phyloP scores from a whole-genome alignment of 2,888 invertebrate genomes.

The Drosophila setosimentum region DNA sequence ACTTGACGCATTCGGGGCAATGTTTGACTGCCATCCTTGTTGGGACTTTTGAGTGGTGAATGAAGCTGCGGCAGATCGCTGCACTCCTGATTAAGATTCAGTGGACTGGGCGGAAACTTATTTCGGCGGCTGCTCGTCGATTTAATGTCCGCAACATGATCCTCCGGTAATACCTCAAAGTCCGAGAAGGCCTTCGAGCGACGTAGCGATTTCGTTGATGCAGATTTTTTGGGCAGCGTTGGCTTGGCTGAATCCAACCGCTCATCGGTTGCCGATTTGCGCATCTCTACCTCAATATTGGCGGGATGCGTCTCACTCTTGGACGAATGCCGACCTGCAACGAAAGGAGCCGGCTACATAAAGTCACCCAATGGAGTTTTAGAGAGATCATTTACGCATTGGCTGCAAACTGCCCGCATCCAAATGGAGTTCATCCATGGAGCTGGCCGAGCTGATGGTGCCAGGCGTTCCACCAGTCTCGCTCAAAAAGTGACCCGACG shows the following conservation, averaged over 20 bases:
- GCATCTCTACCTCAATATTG: slow-evolving; percentile 75
- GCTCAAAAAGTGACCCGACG: slow-evolving; percentile 85
- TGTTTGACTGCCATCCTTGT: slow-evolving; percentile 82
- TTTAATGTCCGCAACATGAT: slow-evolving; percentile 82
- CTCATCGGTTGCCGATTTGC: slow-evolving; percentile 67
- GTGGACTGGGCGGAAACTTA: slow-evolving; percentile 83
- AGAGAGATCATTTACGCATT: slow-evolving; percentile 55
- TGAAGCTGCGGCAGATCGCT: slow-evolving; percentile 84
- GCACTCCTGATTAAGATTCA: slow-evolving; percentile 83
- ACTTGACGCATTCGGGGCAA: slow-evolving; percentile 87
- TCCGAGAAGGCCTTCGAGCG: slow-evolving; percentile 80
- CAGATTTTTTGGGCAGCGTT: slow-evolving; percentile 66
- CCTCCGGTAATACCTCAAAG: slow-evolving; percentile 84
- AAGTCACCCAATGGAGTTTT: not conserved
- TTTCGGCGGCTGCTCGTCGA: slow-evolving; percentile 69
- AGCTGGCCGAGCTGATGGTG: slow-evolving; percentile 90
- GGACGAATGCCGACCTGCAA: slow-evolving; percentile 83
- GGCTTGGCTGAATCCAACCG: slow-evolving; percentile 60
- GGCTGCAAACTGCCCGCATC: slow-evolving; percentile 66
- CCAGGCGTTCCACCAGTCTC: slow-evolving; percentile 88
- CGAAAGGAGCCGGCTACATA: not conserved
- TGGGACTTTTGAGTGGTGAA: slow-evolving; percentile 83
- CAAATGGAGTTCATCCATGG: slow-evolving; percentile 88
- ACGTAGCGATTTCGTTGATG: slow-evolving; percentile 79
- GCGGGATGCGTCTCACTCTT: slow-evolving; percentile 80